Conservation (phyloP, 2,113 vertebrate species). For the Coracopsis vasa region DNA sequence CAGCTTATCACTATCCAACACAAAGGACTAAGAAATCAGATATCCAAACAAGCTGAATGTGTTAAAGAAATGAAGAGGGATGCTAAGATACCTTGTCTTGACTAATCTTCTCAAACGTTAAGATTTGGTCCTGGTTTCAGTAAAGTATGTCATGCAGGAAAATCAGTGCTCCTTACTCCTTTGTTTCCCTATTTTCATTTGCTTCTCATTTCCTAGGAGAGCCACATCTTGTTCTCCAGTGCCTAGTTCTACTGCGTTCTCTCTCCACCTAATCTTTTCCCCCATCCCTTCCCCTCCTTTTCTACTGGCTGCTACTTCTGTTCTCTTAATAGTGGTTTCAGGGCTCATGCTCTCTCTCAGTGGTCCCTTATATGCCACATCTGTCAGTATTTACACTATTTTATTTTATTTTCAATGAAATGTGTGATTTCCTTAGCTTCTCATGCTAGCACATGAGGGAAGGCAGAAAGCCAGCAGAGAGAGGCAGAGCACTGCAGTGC, state of each 20-base stretch:
- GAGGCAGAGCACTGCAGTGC: background rate
- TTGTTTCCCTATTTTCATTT: background rate
- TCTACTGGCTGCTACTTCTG: background rate
- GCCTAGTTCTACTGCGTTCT: background rate
- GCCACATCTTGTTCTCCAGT: background rate
- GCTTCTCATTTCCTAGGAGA: background rate
- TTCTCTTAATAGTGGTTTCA: background rate
- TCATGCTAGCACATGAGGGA: accelerated
- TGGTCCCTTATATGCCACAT: background rate
- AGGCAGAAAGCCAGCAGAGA: background rate
- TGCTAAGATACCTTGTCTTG: background rate
- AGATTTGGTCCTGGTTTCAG: background rate
- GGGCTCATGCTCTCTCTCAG: background rate
- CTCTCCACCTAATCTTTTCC: background rate
- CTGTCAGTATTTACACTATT: background rate
- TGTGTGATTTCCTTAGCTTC: background rate
- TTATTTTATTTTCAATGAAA: background rate
- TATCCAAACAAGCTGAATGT: background rate
- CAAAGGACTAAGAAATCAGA: background rate
- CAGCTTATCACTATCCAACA: conserved; percentile 2
- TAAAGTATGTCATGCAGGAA: background rate
- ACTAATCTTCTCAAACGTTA: background rate
- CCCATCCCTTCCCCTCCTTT: background rate
- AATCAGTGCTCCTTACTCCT: background rate
- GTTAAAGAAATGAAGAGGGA: background rate